Evolutionary conservation across 2,113 vertebrate genomes (phyloP), one percentile per base, ranked within the genome.

Genomic region (Hemibagrus wyckioides): DNA sequence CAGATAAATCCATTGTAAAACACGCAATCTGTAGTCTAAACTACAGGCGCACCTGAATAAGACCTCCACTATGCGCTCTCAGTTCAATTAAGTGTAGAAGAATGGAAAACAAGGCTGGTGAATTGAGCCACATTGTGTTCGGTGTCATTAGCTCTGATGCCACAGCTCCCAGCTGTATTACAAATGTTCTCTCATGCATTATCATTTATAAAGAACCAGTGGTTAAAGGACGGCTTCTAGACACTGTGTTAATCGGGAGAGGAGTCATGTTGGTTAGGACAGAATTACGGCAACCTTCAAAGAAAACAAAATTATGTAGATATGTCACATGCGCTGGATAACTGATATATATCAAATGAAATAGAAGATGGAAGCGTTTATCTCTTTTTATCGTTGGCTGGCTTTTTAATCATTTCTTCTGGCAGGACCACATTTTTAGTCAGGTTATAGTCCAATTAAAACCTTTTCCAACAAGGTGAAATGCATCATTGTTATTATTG

Each of bases 181-280:
- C 75, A 90, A 89, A 82, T 85, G 73, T 81, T 84, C 54, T 28
- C 73, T 65, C 86, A 92, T 33, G 44, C 59, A 57, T 91, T 90
- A 92, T 92, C 89, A 91, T 92, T 93, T 90, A 82, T 87, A 81
- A 80, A 86, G 48, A 91, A 91, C 92, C 91, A 85, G 90, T 93
- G 87, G 88, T 86, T 86, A 89, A 84, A 87, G 59, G 85, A 84
- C 61, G 81, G 88, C 82, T 86, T 86, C 88, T 82, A 88, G 76
- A 83, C 48, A 17, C 61, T 41, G 63, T 67, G 88, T 87, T 79
- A 89, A 86, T 25, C 59, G 57, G 80, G 65, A 86, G 87, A 90
- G 52, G 90, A 87, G 84, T 71, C 48, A 56, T 28, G 69, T 14
- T 56, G 86, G 83, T 89, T 76, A 89, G 82, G 90, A 92, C 92